Conservation (phyloP, 2,888 invertebrate genomes). For the Volucella zonaria region DNA sequence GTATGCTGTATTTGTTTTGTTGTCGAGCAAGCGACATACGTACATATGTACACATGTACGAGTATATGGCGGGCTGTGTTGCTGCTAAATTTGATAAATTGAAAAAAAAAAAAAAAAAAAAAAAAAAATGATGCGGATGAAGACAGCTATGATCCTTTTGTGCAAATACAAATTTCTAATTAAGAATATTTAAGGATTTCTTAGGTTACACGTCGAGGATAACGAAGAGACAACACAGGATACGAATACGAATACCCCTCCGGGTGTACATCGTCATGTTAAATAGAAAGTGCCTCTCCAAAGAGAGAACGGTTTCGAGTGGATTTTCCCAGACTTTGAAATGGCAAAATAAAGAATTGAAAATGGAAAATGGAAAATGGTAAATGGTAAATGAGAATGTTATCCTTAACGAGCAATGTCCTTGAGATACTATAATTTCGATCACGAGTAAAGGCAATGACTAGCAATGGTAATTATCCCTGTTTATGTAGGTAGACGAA, state of each 20-base stretch:
- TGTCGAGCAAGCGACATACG: background rate
- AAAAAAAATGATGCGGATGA: no score
- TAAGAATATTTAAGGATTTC: conserved; percentile 40
- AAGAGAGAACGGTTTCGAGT: conserved; percentile 8
- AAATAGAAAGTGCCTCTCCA: conserved; percentile 8
- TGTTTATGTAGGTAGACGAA: background rate
- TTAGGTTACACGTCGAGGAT: background rate
- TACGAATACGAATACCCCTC: background rate
- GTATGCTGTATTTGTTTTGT: no score
- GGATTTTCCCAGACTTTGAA: conserved; percentile 1
- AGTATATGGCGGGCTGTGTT: background rate
- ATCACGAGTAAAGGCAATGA: background rate
- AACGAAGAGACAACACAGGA: conserved; percentile 10
- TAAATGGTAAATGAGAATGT: background rate
- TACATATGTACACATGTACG: background rate
- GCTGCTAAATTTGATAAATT: no score
- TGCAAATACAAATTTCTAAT: conserved; percentile 42
- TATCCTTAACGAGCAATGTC: conserved; percentile 3
- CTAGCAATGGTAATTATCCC: background rate
- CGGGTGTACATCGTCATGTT: background rate
- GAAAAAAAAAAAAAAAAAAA: no score
- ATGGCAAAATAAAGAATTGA: background rate
- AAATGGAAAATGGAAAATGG: no score
- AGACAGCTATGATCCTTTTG: background rate
- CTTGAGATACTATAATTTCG: conserved; percentile 3